Percentiles rank a stretch among this genome's conserved stretches.
These are phyloP conservation scores for Andricus grossulariae DNA, from an alignment of 1,140 invertebrate genomes.

Conservation along the genomic window DNA sequence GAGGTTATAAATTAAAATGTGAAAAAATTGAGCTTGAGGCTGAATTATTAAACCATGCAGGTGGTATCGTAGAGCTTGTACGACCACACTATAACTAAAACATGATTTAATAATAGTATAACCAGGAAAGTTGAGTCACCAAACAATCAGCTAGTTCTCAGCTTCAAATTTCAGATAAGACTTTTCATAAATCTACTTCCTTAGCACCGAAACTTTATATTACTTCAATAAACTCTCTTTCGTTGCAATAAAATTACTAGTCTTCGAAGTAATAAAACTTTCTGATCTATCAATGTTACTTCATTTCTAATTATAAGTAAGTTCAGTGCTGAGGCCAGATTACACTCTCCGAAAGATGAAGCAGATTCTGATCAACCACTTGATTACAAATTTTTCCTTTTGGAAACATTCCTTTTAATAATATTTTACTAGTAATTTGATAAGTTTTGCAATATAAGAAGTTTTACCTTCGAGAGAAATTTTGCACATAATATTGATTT, in stretches of 20 bases:
- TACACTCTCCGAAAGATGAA: neutral
- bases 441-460: neutral
- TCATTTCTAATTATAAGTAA: neutral
- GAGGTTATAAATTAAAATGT: conserved; percentile 12
- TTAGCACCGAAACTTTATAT: conserved; percentile 1
- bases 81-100: neutral
- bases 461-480: neutral
- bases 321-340: neutral
- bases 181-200: neutral
- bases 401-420: no score
- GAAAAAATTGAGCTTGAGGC: conserved; percentile 4
- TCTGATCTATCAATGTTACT: neutral
- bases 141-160: neutral
- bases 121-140: neutral
- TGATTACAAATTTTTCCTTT: no score
- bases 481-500: neutral
- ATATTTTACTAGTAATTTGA: neutral
- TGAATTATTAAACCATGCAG: conserved; percentile 17
- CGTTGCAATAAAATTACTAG: neutral
- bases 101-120: neutral
- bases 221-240: conserved; percentile 9
- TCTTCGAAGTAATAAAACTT: neutral
- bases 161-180: neutral
- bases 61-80: conserved; percentile 8
- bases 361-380: neutral